These are phyloP conservation scores for Phymastichus coffea DNA, from an alignment of 1,140 invertebrate species.

Conservation along the genomic window DNA sequence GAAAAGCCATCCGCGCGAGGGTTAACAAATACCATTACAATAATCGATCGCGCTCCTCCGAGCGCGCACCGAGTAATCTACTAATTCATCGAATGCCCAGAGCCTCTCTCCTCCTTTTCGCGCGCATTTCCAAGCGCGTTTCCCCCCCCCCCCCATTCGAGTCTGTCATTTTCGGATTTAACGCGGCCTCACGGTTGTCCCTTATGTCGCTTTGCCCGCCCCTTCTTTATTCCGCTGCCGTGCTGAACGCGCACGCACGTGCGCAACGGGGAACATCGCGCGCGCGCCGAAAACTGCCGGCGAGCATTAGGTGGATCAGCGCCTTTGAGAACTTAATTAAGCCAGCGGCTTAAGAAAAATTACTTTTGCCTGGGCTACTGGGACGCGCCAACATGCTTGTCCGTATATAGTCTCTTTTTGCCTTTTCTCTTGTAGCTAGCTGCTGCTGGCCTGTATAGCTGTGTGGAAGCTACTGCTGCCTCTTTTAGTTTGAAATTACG, in stretches of 20 bases:
- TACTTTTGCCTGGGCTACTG: background rate
- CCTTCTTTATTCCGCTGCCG: background rate
- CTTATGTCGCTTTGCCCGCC: conserved; percentile 10
- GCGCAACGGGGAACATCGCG: background rate
- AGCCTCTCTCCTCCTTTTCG: no score
- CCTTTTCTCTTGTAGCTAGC: no score
- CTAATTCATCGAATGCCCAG: conserved; percentile 20
- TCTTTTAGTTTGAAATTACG: background rate
- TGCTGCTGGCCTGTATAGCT: background rate
- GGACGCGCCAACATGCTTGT: background rate
- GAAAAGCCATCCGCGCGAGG: no score
- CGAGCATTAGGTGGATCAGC: conserved; percentile 1
- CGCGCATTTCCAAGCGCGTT: no score
- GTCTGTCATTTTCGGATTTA: conserved; percentile 27
- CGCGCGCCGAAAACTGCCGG: background rate
- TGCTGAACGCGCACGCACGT: background rate
- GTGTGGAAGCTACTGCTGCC: background rate
- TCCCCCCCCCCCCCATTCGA: background rate
- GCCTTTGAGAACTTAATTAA: conserved; percentile 26
- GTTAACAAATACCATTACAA: conserved; percentile 20
- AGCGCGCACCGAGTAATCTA: conserved; percentile 7
- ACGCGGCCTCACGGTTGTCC: conserved; percentile 1
- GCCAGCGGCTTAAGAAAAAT: conserved; percentile 24
- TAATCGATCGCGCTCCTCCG: conserved; percentile 5
- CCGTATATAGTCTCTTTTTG: no score